phyloP scores from a whole-genome alignment of 2,888 invertebrate genomes.

The Lycocerus yunnanus region DNA sequence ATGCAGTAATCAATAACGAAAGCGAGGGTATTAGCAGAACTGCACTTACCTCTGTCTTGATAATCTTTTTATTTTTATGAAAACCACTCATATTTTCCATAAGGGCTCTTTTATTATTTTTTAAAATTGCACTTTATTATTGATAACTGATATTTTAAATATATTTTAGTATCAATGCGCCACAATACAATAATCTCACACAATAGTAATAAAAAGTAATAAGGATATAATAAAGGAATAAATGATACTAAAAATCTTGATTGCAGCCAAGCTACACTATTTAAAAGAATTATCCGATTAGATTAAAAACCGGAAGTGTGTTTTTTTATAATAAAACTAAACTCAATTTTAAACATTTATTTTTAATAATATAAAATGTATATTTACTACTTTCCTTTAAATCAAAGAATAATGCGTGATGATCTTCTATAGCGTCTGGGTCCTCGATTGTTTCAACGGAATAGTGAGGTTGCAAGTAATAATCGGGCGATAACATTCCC shows the following conservation, averaged over 20 bases:
- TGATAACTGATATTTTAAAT: no score
- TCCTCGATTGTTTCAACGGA: constrained; percentile 21
- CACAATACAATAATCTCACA: no score
- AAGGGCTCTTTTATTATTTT: background rate
- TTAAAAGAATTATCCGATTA: background rate
- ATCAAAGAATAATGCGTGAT: background rate
- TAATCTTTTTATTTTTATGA: background rate
- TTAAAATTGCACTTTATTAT: background rate
- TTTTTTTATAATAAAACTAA: background rate
- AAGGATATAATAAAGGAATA: background rate
- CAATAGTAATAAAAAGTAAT: background rate
- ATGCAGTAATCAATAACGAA: background rate
- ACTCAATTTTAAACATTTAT: background rate
- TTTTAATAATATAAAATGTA: background rate
- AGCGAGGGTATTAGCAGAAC: background rate
- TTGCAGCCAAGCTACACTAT: background rate
- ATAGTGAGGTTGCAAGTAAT: constrained; percentile 22
- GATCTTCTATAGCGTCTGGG: background rate
- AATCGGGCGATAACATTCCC: constrained; percentile 57
- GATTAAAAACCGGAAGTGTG: background rate
- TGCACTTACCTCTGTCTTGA: background rate
- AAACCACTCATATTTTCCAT: background rate
- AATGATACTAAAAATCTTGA: background rate
- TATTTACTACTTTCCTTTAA: background rate
- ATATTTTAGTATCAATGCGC: background rate